A percentile compares a stretch with the other conserved stretches of the same genome.
phyloP scores from a whole-genome alignment of 2,888 invertebrate species.

The Campaea margaritaria region DNA sequence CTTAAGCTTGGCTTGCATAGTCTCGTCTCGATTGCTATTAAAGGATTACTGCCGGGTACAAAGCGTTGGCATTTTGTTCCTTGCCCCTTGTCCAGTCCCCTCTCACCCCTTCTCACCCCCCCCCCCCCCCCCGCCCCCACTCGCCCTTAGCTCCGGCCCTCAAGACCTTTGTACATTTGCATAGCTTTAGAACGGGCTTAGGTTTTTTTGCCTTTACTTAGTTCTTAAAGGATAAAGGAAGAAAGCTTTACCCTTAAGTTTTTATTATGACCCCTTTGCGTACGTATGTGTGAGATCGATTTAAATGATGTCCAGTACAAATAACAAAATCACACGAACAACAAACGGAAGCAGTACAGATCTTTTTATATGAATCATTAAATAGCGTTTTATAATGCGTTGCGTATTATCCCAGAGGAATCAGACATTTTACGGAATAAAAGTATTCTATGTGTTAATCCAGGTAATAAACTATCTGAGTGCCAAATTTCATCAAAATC shows the following conservation, averaged over 20 bases:
- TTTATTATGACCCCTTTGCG: conserved; percentile 41
- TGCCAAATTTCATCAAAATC: too few relatives aligned
- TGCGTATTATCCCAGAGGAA: too few relatives aligned
- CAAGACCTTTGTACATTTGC: conserved; percentile 83
- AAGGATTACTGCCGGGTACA: conserved; percentile 79
- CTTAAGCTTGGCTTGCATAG: conserved; percentile 47
- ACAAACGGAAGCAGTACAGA: too few relatives aligned
- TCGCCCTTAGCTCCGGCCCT: conserved; percentile 61
- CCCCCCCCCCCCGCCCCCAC: conserved; percentile 46
- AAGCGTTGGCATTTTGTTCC: conserved; percentile 80
- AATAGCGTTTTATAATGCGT: too few relatives aligned
- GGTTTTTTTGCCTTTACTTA: conserved; percentile 72
- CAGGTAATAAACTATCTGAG: too few relatives aligned
- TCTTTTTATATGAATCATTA: too few relatives aligned
- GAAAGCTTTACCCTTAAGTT: conserved; percentile 50
- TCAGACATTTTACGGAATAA: too few relatives aligned
- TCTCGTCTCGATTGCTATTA: conserved; percentile 76
- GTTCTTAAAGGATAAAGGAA: conserved; percentile 78
- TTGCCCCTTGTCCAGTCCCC: conserved; percentile 75
- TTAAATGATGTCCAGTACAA: background rate
- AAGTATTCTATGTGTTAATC: too few relatives aligned
- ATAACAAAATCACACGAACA: too few relatives aligned
- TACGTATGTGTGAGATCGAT: conserved; percentile 20
- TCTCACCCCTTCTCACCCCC: conserved; percentile 40
- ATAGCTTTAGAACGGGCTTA: conserved; percentile 77